These are phyloP conservation scores for Cheilosia vulpina DNA, from an alignment of 2,888 invertebrate species.

Conservation along the genomic window DNA sequence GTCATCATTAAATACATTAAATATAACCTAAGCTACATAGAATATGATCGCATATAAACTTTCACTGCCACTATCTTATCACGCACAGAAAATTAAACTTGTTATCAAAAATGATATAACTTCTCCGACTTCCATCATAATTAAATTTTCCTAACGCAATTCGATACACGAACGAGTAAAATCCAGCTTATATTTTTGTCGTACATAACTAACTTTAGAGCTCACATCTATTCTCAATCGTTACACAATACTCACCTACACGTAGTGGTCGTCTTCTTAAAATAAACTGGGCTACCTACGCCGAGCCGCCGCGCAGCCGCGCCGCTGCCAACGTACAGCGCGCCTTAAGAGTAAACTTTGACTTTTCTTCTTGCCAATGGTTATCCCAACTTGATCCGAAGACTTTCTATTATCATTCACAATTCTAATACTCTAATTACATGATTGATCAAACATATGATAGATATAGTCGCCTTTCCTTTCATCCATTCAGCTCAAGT, in stretches of 20 bases:
- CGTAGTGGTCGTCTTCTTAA: too few relatives aligned
- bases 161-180: neutral
- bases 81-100: conserved; percentile 14
- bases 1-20: conserved; percentile 38
- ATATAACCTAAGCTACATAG: neutral
- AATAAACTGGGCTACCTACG: neutral
- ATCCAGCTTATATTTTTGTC: neutral
- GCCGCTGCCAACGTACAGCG: neutral
- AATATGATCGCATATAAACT: conserved; percentile 33
- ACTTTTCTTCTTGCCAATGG: neutral
- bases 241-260: neutral
- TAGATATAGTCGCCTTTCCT: conserved; percentile 1
- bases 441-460: conserved; percentile 56
- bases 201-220: neutral
- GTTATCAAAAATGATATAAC: conserved; percentile 40
- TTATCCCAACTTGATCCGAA: neutral
- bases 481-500: neutral
- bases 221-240: conserved; percentile 10
- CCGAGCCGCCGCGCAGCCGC: too few relatives aligned
- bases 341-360: conserved; percentile 39
- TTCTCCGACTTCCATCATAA: neutral
- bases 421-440: conserved; percentile 62
- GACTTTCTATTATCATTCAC: conserved; percentile 41
- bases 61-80: conserved; percentile 53
- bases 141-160: neutral